Evolutionary conservation across 2,797 vertebrate species (phyloP).

Genomic region (Eleutherodactylus coqui): DNA sequence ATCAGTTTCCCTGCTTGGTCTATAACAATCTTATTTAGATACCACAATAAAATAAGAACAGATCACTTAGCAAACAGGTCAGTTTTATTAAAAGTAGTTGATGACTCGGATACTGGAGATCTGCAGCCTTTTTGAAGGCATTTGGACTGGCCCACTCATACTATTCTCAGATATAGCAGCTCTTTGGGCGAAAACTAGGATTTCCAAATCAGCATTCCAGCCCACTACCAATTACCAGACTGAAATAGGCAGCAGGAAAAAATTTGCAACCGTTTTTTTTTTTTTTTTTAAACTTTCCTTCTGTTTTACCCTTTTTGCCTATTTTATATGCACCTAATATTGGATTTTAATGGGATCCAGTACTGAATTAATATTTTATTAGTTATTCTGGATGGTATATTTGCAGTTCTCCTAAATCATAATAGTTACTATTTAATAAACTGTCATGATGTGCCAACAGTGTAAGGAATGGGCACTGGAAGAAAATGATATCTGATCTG

Average conservation of each 20-base stretch:
- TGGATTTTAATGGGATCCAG: background rate
- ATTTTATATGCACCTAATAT: background rate
- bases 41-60: background rate
- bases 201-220: background rate
- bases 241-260: no score
- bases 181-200: background rate
- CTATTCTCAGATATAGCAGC: background rate
- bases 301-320: no score
- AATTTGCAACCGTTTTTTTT: no score
- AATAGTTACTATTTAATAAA: background rate
- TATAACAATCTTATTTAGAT: background rate
- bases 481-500: conserved; percentile 15
- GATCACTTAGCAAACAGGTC: background rate
- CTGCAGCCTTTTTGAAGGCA: background rate
- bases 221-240: no score
- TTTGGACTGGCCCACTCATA: background rate
- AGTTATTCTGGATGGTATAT: background rate
- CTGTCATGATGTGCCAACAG: background rate
- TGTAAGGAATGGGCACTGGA: background rate
- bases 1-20: background rate
- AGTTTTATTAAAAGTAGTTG: background rate
- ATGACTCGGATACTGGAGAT: background rate
- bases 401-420: background rate
- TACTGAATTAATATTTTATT: no score
- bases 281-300: no score